phyloP scores from a whole-genome alignment of 1,140 invertebrate species.

The Macrobrachium rosenbergii region DNA sequence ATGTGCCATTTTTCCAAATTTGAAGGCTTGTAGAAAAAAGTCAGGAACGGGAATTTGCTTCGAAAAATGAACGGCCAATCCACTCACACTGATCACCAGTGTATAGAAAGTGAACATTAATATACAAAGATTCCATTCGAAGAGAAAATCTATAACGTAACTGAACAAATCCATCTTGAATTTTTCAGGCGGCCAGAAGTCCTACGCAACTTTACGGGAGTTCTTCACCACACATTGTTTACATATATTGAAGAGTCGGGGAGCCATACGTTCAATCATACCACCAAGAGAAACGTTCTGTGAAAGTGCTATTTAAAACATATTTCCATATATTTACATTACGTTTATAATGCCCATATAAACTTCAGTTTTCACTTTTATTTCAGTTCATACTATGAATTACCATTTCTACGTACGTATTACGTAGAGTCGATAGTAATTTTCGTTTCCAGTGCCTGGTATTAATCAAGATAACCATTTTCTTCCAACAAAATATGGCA shows the following conservation, averaged over 20 bases:
- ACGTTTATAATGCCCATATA: no score
- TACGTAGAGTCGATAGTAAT: no score
- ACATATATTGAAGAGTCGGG: no score
- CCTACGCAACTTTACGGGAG: no score
- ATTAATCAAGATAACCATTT: no score
- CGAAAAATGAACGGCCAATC: constrained; percentile 4
- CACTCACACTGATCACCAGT: constrained; percentile 28
- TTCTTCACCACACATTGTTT: neutral
- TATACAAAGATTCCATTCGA: constrained; percentile 25
- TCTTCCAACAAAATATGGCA: no score
- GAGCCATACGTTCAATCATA: neutral
- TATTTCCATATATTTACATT: no score
- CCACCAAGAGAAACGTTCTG: neutral
- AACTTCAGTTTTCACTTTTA: no score
- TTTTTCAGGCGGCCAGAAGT: neutral
- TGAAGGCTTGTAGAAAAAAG: constrained; percentile 40
- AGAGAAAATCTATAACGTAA: neutral
- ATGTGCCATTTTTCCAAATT: constrained; percentile 48
- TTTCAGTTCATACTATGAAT: no score
- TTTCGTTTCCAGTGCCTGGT: no score
- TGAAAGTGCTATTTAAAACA: no score
- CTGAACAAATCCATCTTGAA: neutral
- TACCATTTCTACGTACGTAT: no score
- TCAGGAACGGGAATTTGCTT: neutral
- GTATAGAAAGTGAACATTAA: constrained; percentile 27